Evolutionary conservation across 2,113 vertebrate genomes (phyloP).

Genomic region (Circaetus cinerascens): DNA sequence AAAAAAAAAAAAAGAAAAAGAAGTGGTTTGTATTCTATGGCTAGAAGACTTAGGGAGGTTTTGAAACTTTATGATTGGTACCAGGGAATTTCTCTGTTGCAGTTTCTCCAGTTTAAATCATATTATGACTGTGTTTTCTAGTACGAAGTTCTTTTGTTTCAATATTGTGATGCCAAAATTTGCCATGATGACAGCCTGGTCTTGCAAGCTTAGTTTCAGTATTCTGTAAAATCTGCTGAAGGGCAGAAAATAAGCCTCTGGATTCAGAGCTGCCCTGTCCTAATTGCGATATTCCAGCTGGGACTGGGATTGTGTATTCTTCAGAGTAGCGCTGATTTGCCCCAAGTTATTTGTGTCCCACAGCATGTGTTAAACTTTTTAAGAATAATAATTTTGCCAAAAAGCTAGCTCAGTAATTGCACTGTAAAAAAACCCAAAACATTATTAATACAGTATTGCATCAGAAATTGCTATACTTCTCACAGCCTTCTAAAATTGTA

Average conservation of each 20-base stretch:
- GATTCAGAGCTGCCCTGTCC: neutral
- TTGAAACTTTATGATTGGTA: neutral
- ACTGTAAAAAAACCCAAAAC: neutral
- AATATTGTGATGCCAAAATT: neutral
- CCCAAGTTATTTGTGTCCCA: neutral
- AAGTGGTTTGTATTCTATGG: neutral
- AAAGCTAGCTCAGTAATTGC: neutral
- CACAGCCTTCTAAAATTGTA: neutral
- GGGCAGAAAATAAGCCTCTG: neutral
- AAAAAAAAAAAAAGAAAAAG: neutral
- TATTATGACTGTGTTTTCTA: neutral
- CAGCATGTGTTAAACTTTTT: neutral
- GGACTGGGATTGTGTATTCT: neutral
- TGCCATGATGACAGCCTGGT: neutral
- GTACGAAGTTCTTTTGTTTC: neutral
- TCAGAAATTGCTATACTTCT: neutral
- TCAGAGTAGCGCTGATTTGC: neutral
- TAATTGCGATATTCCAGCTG: neutral
- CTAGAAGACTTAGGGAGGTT: neutral
- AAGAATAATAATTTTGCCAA: neutral
- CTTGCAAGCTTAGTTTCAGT: neutral
- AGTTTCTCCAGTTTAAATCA: neutral
- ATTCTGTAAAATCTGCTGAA: slow-evolving; percentile 12
- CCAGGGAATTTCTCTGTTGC: neutral
- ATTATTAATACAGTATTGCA: neutral